Evolutionary conservation across 2,888 invertebrate species (phyloP).

Genomic region (Zonitis immaculata): DNA sequence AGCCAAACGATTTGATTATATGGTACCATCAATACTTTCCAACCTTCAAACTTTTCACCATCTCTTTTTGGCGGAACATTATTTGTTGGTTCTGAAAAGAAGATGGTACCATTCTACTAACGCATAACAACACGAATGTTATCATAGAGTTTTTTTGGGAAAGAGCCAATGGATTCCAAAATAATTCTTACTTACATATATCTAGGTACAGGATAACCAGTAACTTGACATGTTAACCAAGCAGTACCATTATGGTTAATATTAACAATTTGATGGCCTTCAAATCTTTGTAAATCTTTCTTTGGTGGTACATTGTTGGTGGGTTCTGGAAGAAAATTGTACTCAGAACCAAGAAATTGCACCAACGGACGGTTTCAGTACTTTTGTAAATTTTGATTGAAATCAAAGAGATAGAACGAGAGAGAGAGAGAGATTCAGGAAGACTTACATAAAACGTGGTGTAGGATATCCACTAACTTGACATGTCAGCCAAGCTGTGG

Average conservation of each 20-base stretch:
- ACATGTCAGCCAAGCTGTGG: constrained; percentile 61
- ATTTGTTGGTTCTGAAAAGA: constrained; percentile 51
- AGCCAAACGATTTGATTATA: constrained; percentile 54
- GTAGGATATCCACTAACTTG: constrained; percentile 66
- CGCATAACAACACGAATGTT: background rate
- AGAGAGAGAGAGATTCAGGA: constrained; percentile 1
- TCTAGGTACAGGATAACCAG: constrained; percentile 54
- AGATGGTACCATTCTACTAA: constrained; percentile 4
- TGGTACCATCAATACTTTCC: constrained; percentile 56
- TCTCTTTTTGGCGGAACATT: constrained; percentile 58
- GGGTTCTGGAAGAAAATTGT: constrained; percentile 45
- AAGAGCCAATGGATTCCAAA: background rate
- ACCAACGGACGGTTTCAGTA: constrained; percentile 13
- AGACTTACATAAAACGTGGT: constrained; percentile 65
- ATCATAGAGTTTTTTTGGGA: background rate
- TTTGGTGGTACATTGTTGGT: constrained; percentile 62
- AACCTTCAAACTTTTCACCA: constrained; percentile 53
- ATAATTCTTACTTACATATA: constrained; percentile 48
- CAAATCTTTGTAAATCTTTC: constrained; percentile 55
- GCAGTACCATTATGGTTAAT: constrained; percentile 53
- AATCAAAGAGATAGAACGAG: constrained; percentile 47
- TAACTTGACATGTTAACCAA: constrained; percentile 61
- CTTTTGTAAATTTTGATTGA: constrained; percentile 49
- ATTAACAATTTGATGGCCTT: constrained; percentile 58
- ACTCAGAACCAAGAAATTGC: constrained; percentile 1